Evolutionary conservation across 2,888 invertebrate genomes (phyloP), one percentile per base, ranked within the genome.

Genomic region (Labia minor): DNA sequence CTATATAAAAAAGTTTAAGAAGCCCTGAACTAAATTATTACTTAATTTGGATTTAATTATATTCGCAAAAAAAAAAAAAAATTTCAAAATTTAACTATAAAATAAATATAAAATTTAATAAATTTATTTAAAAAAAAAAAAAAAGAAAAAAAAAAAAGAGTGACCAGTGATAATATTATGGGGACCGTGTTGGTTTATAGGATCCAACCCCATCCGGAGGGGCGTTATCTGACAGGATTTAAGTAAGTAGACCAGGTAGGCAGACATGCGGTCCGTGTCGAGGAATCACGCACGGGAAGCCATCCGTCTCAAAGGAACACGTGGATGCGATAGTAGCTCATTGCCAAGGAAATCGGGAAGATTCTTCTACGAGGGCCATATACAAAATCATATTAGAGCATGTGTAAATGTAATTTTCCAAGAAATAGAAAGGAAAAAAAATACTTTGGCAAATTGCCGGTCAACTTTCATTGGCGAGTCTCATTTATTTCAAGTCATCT

Each of bases 201-300:
- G 49, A 49, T 49, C 49, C 49, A 49, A 49, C 49, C 49, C 49
- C 49, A 49, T 49, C 49, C 49, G 49, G 49, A 49, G 49, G 49
- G 49, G 49, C 49, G 49, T 49, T 49, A 49, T 49, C 49, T 49
- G 16, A 3, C 16, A 8, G 14, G 49, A 49, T 49, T 49, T 49
- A 49, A 49, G 49, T 49, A 49, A 49, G 49, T 49, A 49, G 49
- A 49, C 49, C 49, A 49, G 49, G 16, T 16, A 49, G 49, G 49
- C 49, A 49, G 16, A 14, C 49, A 49, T 16, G 49, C 16, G 49
- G 49, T 49, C 49, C 49, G 49, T 49, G 49, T 49, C 49, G 49
- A 49, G 49, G 49, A 49, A 49, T 49, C 49, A 49, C 49, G 49
- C 49, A n/a, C 49, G 49, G 49, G 14, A 49, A 49, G 49, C 16